phyloP scores from a whole-genome alignment of 2,888 invertebrate genomes.

The Litoditis marina region DNA sequence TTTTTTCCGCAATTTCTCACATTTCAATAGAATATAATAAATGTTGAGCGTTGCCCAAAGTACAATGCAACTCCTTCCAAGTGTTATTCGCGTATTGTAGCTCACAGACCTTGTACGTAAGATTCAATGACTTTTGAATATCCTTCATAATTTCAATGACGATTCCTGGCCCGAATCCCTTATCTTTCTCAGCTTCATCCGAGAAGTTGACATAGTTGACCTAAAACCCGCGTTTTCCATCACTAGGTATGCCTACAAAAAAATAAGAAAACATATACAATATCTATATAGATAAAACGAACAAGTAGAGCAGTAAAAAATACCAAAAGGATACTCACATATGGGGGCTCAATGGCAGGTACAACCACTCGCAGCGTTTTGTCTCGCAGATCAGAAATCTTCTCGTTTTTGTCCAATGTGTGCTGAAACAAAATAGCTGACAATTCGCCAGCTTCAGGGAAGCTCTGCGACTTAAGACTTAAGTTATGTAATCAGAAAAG shows the following conservation, averaged over 20 bases:
- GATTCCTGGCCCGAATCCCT: conserved; percentile 57
- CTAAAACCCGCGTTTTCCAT: no score
- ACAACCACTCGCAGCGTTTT: conserved; percentile 38
- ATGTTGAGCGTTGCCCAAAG: background rate
- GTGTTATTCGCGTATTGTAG: background rate
- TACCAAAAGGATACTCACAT: conserved; percentile 26
- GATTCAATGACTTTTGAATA: conserved; percentile 43
- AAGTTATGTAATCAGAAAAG: no score
- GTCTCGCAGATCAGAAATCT: conserved; percentile 13
- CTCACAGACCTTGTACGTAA: conserved; percentile 43
- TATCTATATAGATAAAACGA: no score
- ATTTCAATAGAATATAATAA: background rate
- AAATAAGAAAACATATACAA: no score
- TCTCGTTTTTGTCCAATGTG: conserved; percentile 23
- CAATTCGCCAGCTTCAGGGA: no score
- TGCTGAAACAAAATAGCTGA: conserved; percentile 21
- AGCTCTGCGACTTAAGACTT: no score
- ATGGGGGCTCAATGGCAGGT: conserved; percentile 48
- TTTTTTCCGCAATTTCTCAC: background rate
- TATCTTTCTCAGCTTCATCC: conserved; percentile 34
- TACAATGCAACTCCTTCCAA: no score
- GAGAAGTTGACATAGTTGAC: conserved; percentile 57
- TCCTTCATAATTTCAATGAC: conserved; percentile 56
- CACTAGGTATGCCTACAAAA: no score
- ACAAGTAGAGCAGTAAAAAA: no score